Evolutionary conservation across 1,140 invertebrate genomes (phyloP).

Genomic region (Drosophila sucinea): DNA sequence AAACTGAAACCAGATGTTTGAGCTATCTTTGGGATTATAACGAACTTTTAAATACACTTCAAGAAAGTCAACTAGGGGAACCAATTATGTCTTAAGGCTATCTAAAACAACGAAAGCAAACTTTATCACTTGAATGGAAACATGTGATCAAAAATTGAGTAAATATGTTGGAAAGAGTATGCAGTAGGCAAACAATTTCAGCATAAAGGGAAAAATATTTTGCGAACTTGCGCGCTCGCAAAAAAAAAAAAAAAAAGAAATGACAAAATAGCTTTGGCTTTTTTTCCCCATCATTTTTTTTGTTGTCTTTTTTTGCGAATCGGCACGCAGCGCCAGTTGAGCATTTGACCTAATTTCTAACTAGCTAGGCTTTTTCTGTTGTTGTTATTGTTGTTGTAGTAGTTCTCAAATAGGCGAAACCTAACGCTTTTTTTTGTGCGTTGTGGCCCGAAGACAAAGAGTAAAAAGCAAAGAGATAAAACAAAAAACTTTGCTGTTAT

Average conservation of each 20-base stretch:
- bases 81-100: too few relatives aligned
- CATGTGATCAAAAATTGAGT: too few relatives aligned
- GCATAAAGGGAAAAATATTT: neutral
- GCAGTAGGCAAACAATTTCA: neutral
- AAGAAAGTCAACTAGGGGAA: too few relatives aligned
- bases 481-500: slow-evolving; percentile 8
- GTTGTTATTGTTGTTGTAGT: slow-evolving; percentile 24
- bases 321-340: slow-evolving; percentile 67
- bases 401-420: slow-evolving; percentile 58
- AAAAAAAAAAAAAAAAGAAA: neutral
- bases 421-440: slow-evolving; percentile 53
- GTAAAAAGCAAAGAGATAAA: slow-evolving; percentile 5
- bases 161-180: neutral
- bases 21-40: neutral
- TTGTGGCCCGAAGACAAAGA: slow-evolving; percentile 36
- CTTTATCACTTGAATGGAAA: too few relatives aligned
- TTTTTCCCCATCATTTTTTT: neutral
- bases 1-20: neutral
- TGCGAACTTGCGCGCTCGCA: neutral
- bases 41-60: neutral
- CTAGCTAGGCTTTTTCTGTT: slow-evolving; percentile 14
- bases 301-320: slow-evolving; percentile 56
- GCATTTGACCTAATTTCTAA: slow-evolving; percentile 72
- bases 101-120: too few relatives aligned
- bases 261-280: slow-evolving; percentile 2